Conservation (phyloP, 2,113 vertebrate genomes). For the Hippocampus mohnikei region DNA sequence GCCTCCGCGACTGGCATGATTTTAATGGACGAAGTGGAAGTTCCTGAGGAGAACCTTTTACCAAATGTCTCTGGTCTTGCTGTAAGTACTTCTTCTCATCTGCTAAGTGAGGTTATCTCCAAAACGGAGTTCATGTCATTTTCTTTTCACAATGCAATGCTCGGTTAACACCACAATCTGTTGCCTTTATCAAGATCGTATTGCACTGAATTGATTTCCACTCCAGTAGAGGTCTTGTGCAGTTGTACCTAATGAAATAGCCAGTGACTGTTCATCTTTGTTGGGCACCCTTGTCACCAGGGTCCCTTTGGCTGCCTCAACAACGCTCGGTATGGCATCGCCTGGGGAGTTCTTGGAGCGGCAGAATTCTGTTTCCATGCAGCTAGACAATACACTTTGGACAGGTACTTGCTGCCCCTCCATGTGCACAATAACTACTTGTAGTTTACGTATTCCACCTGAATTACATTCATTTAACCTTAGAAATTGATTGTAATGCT, state of each 20-base stretch:
- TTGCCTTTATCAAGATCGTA: too few species aligned
- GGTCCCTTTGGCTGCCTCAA: slow-evolving; percentile 90
- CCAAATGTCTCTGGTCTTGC: slow-evolving; percentile 72
- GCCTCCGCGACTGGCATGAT: slow-evolving; percentile 88
- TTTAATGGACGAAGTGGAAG: slow-evolving; percentile 86
- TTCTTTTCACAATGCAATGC: too few species aligned
- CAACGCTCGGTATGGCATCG: slow-evolving; percentile 86
- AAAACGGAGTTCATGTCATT: background rate
- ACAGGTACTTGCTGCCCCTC: slow-evolving; percentile 68
- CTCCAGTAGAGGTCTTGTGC: background rate
- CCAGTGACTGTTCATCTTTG: background rate
- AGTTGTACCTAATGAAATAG: background rate
- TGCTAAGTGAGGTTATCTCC: background rate
- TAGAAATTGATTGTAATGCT: background rate
- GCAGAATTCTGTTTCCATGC: slow-evolving; percentile 89
- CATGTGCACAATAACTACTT: background rate
- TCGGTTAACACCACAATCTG: too few species aligned
- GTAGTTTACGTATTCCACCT: background rate
- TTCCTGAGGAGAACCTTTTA: slow-evolving; percentile 86
- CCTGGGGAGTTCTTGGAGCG: slow-evolving; percentile 87
- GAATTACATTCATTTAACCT: background rate
- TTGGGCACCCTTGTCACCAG: slow-evolving; percentile 51
- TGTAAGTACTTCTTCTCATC: slow-evolving; percentile 61
- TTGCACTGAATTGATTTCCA: too few species aligned
- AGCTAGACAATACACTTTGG: slow-evolving; percentile 79